Evolutionary conservation across 2,888 invertebrate genomes (phyloP).

Genomic region (Erannis defoliaria): DNA sequence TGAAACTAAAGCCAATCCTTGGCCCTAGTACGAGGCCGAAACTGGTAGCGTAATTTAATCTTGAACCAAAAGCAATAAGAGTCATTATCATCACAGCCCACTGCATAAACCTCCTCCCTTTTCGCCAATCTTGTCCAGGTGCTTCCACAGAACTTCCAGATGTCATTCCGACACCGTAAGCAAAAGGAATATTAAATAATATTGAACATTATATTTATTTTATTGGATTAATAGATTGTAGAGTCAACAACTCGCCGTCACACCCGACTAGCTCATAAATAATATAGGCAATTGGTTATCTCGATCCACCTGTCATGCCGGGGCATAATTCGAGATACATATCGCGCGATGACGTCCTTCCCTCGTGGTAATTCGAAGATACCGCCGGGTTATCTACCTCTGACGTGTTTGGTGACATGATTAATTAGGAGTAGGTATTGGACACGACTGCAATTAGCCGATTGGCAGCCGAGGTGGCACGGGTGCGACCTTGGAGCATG

Average conservation of each 20-base stretch:
- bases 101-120: too few relatives aligned
- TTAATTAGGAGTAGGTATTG: constrained; percentile 24
- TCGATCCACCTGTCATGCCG: constrained; percentile 41
- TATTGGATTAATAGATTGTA: constrained; percentile 14
- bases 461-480: constrained; percentile 13
- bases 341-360: constrained; percentile 50
- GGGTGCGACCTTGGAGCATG: neutral
- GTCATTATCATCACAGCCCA: too few relatives aligned
- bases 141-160: too few relatives aligned
- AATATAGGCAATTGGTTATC: constrained; percentile 30
- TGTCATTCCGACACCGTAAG: too few relatives aligned
- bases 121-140: too few relatives aligned
- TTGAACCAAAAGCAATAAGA: too few relatives aligned
- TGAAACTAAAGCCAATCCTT: too few relatives aligned
- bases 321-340: constrained; percentile 44
- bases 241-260: constrained; percentile 7
- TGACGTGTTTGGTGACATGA: constrained; percentile 46
- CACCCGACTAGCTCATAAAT: constrained; percentile 18
- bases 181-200: too few relatives aligned
- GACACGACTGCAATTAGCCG: constrained; percentile 19
- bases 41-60: too few relatives aligned
- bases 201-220: neutral
- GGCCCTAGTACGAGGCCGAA: too few relatives aligned
- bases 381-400: constrained; percentile 52
- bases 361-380: constrained; percentile 47